Conservation (phyloP, 2,888 invertebrate species). For the Polylopha cassiicola region DNA sequence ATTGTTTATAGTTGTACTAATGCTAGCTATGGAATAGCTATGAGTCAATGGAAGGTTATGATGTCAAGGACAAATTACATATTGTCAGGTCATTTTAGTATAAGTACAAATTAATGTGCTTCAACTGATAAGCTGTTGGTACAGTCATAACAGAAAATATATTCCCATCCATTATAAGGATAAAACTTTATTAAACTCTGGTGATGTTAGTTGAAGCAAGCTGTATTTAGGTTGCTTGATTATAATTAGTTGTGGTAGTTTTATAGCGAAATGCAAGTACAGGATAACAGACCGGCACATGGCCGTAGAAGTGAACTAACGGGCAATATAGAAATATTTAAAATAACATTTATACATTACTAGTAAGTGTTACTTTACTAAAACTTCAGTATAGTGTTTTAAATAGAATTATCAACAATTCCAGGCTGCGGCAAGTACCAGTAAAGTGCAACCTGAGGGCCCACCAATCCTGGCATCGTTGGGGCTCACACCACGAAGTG, state of each 20-base stretch:
- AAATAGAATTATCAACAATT: conserved; percentile 30
- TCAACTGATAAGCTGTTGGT: conserved; percentile 16
- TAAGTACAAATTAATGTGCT: conserved; percentile 1
- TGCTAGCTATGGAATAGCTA: conserved; percentile 24
- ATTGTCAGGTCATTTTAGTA: conserved; percentile 31
- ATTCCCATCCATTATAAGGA: not conserved
- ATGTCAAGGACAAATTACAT: conserved; percentile 65
- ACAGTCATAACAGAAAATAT: conserved; percentile 6
- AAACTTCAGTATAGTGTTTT: not conserved
- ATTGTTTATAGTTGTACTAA: conserved; percentile 4
- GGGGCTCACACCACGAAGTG: conserved; percentile 73
- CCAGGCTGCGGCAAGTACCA: conserved; percentile 51
- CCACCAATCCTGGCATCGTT: conserved; percentile 73
- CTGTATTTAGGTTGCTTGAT: no score
- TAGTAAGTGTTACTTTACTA: not conserved
- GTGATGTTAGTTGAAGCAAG: no score
- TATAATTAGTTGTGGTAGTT: no score
- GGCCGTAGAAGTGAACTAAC: no score
- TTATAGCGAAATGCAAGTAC: no score
- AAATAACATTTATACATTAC: no score
- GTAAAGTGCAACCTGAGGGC: conserved; percentile 67
- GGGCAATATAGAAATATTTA: no score
- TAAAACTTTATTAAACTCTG: no score
- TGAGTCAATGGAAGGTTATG: conserved; percentile 26
- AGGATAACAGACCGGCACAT: no score